Evolutionary conservation across 2,888 invertebrate species (phyloP).

Genomic region (Trachelus iudaicus): DNA sequence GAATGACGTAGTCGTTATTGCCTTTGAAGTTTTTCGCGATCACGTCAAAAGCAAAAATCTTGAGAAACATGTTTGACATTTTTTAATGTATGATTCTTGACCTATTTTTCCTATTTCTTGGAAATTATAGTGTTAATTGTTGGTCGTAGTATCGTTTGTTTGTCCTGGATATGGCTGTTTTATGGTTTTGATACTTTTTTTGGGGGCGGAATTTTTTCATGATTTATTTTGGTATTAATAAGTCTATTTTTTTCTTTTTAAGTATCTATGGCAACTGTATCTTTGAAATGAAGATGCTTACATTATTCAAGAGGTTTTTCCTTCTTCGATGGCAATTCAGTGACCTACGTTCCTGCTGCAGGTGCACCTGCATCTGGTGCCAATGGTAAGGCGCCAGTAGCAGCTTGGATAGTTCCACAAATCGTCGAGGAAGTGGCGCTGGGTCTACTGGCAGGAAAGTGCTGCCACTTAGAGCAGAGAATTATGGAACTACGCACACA

Average conservation of each 20-base stretch:
- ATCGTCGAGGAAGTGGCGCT: background rate
- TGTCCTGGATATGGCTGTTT: background rate
- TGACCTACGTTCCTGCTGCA: background rate
- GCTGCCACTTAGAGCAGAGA: background rate
- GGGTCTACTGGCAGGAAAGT: background rate
- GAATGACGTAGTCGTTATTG: conserved; percentile 7
- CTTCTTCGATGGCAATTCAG: background rate
- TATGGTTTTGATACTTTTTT: background rate
- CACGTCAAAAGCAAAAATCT: too few relatives aligned
- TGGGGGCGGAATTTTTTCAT: background rate
- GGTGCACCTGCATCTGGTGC: background rate
- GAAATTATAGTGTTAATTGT: background rate
- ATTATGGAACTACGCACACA: background rate
- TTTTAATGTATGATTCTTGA: too few relatives aligned
- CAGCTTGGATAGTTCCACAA: background rate
- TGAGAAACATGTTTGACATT: too few relatives aligned
- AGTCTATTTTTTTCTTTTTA: background rate
- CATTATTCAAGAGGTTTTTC: background rate
- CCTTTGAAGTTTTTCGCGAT: background rate
- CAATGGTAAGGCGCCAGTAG: background rate
- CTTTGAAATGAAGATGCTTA: background rate
- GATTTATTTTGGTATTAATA: too few relatives aligned
- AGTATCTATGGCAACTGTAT: background rate
- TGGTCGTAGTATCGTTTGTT: background rate
- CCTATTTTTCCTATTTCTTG: background rate